A percentile compares a stretch with the other conserved stretches of the same genome.
Conservation (phyloP, 2,113 vertebrate species). For the Coryphaenoides rupestris region DNA sequence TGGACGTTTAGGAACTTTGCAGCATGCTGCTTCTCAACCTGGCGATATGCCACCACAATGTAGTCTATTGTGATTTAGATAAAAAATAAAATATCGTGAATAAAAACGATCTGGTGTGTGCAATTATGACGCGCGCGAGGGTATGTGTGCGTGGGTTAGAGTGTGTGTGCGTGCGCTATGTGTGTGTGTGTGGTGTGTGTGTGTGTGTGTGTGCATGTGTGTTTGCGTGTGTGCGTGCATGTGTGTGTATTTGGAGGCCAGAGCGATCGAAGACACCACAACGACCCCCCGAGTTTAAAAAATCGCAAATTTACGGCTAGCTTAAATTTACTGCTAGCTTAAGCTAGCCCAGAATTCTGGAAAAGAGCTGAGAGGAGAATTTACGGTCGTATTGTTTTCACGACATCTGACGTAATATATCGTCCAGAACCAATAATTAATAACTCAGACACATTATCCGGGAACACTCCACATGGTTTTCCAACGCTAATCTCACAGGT, state of each 20-base stretch:
- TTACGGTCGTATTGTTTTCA: neutral
- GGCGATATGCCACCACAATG: no score
- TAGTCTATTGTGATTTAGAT: no score
- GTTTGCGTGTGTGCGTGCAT: constrained; percentile 11
- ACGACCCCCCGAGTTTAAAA: constrained; percentile 5
- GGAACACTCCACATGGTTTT: neutral
- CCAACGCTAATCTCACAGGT: neutral
- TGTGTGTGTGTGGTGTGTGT: constrained; percentile 8
- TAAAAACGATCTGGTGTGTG: no score
- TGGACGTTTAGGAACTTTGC: no score
- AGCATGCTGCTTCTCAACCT: no score
- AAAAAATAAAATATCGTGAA: no score
- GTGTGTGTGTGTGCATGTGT: constrained; percentile 10
- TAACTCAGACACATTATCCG: neutral
- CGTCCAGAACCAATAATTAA: neutral
- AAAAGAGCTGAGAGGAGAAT: neutral
- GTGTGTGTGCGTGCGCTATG: neutral
- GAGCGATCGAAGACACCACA: constrained; percentile 32
- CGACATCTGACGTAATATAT: neutral
- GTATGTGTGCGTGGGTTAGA: neutral
- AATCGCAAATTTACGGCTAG: no score
- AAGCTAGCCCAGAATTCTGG: neutral
- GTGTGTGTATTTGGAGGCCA: constrained; percentile 22
- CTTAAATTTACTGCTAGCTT: neutral
- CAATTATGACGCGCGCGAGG: no score